These are phyloP conservation scores for Ariolimax columbianus DNA, from an alignment of 2,888 invertebrate genomes.

Conservation along the genomic window DNA sequence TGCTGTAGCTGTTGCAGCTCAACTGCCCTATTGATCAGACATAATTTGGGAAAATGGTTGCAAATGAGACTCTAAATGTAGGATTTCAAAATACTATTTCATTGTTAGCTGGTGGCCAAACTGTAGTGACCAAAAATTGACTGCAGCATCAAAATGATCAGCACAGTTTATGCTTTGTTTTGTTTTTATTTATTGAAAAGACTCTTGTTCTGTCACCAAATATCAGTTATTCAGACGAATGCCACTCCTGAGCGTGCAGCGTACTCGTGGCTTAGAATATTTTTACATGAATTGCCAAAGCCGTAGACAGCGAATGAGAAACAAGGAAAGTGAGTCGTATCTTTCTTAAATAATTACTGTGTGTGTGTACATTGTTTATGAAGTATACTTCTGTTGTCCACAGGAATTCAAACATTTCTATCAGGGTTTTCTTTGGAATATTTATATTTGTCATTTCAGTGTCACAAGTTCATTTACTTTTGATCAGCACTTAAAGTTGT, in stretches of 20 bases:
- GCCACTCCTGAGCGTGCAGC: conserved; percentile 33
- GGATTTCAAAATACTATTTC: too few species aligned
- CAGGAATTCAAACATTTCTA: too few species aligned
- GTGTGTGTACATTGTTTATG: too few species aligned
- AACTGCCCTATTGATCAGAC: neutral
- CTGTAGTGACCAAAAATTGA: too few species aligned
- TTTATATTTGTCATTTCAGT: too few species aligned
- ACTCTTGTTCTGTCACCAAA: neutral
- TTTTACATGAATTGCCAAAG: conserved; percentile 47
- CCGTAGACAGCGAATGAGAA: conserved; percentile 40
- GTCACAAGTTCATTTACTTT: too few species aligned
- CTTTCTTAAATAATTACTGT: too few species aligned
- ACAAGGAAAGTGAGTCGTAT: conserved; percentile 38
- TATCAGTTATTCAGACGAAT: conserved; percentile 44
- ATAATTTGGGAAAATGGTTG: neutral
- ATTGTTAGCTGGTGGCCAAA: too few species aligned
- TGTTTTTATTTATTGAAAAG: neutral
- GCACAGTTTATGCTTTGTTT: neutral
- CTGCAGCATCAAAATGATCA: conserved; percentile 17
- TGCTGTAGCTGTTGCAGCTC: neutral
- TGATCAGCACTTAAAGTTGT: too few species aligned
- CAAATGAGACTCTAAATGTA: too few species aligned
- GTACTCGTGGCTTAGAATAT: conserved; percentile 34
- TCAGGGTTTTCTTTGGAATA: too few species aligned
- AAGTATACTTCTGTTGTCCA: too few species aligned